A percentile compares a stretch with the other conserved stretches of the same genome.
These are phyloP conservation scores for Phenganax stokvisi DNA, from an alignment of 92 coral and sea anemone species.

Conservation along the genomic window DNA sequence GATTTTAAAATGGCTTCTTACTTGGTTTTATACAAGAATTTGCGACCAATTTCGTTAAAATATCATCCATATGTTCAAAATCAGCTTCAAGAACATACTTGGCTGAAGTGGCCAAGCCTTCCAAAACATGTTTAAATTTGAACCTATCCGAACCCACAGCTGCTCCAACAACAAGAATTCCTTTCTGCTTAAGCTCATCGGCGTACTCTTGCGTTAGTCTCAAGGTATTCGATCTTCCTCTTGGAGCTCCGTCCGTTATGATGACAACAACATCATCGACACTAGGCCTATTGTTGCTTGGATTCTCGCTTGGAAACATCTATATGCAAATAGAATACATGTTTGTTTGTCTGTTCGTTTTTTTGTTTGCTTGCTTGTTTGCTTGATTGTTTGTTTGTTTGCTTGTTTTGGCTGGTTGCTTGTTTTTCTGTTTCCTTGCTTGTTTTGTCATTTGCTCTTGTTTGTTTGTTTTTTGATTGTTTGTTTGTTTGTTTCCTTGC, in stretches of 20 bases:
- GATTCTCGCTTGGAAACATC: slow-evolving; percentile 7
- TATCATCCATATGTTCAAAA: slow-evolving; percentile 9
- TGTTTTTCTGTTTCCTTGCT: too few species aligned
- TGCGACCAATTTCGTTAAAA: slow-evolving; percentile 2
- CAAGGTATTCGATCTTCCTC: not conserved
- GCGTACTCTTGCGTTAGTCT: not conserved
- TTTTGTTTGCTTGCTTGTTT: too few species aligned
- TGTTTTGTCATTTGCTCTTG: too few species aligned
- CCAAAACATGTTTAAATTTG: slow-evolving; percentile 1
- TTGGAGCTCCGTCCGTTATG: slow-evolving; percentile 16
- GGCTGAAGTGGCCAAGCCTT: not conserved
- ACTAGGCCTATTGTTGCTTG: not conserved
- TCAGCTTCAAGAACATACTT: slow-evolving; percentile 14
- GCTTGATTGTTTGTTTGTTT: too few species aligned
- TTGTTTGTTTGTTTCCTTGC: too few species aligned
- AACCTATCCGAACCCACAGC: slow-evolving; percentile 3
- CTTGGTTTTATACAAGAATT: slow-evolving; percentile 21
- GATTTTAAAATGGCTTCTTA: not conserved
- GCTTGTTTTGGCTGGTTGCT: too few species aligned
- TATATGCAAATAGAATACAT: not conserved
- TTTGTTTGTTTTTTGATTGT: too few species aligned
- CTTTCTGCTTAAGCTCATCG: not conserved
- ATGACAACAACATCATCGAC: slow-evolving; percentile 13
- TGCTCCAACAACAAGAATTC: slow-evolving; percentile 10
- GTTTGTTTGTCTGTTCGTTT: not conserved